Percentiles rank a stretch among this genome's conserved stretches.
These are phyloP conservation scores for Sphenopsis melanotis DNA, from an alignment of 2,797 vertebrate species.

Conservation along the genomic window DNA sequence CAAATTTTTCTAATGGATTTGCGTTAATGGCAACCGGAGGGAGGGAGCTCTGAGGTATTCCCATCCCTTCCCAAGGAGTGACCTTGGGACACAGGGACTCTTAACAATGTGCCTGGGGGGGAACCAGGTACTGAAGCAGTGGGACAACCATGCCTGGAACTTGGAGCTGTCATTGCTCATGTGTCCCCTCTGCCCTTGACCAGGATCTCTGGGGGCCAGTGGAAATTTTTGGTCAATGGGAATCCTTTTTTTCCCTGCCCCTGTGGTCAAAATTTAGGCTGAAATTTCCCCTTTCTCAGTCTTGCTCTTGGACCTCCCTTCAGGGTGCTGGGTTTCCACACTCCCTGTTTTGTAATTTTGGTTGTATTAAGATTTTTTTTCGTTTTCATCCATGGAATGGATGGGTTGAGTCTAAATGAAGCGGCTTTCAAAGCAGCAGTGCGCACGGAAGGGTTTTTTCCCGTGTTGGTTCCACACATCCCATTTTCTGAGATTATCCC, in stretches of 20 bases:
- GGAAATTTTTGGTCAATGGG: neutral
- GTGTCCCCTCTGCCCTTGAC: neutral
- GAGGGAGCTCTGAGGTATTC: neutral
- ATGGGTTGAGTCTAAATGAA: neutral
- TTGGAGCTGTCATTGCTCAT: neutral
- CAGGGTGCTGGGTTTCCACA: neutral
- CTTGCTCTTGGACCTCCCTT: neutral
- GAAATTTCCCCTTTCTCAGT: neutral
- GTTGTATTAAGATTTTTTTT: no score
- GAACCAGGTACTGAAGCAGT: neutral
- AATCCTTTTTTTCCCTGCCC: neutral
- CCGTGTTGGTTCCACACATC: rapidly evolving
- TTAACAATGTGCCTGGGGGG: neutral
- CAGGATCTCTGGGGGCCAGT: neutral
- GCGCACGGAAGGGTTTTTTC: rapidly evolving
- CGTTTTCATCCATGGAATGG: neutral
- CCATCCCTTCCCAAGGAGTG: neutral
- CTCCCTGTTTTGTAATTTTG: neutral
- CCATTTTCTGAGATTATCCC: neutral
- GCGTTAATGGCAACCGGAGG: neutral
- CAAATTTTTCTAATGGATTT: slow-evolving; percentile 26
- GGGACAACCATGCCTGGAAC: slow-evolving; percentile 1
- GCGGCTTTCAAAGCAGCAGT: rapidly evolving
- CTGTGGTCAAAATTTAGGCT: neutral
- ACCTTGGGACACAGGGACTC: neutral